phyloP scores from a whole-genome alignment of 2,888 invertebrate species.

The Stenchaetothrips biformis region DNA sequence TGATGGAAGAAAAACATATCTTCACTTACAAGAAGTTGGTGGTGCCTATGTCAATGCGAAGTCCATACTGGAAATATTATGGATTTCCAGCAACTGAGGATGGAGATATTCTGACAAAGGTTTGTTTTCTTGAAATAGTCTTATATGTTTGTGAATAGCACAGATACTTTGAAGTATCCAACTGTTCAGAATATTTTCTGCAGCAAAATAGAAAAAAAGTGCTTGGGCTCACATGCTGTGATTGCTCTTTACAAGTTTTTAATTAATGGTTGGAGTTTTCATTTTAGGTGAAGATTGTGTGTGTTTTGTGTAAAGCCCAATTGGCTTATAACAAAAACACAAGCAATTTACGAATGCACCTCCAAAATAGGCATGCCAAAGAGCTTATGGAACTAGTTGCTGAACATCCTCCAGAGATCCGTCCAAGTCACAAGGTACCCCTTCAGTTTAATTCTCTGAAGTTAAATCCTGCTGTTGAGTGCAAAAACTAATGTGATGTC shows the following conservation, averaged over 20 bases:
- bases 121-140: background rate
- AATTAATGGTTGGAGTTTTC: background rate
- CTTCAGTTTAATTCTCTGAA: background rate
- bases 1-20: conserved; percentile 35
- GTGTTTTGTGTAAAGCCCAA: conserved; percentile 49
- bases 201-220: too few relatives aligned
- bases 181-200: too few relatives aligned
- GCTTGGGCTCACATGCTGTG: too few relatives aligned
- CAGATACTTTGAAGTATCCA: too few relatives aligned
- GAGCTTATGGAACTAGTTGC: conserved; percentile 45
- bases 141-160: background rate
- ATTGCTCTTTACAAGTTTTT: too few relatives aligned
- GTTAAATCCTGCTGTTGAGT: background rate
- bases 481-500: background rate
- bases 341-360: conserved; percentile 50
- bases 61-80: conserved; percentile 52
- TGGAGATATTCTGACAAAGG: conserved; percentile 42
- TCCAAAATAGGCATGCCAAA: conserved; percentile 49
- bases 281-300: conserved; percentile 47
- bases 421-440: conserved; percentile 29
- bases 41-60: conserved; percentile 50
- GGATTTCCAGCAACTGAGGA: conserved; percentile 51
- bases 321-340: conserved; percentile 52
- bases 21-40: conserved; percentile 49
- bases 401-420: conserved; percentile 41